Percentiles rank a stretch among this genome's conserved stretches.
These are phyloP conservation scores for Lepus americanus DNA, from an alignment of 2,113 vertebrate species.

Conservation along the genomic window DNA sequence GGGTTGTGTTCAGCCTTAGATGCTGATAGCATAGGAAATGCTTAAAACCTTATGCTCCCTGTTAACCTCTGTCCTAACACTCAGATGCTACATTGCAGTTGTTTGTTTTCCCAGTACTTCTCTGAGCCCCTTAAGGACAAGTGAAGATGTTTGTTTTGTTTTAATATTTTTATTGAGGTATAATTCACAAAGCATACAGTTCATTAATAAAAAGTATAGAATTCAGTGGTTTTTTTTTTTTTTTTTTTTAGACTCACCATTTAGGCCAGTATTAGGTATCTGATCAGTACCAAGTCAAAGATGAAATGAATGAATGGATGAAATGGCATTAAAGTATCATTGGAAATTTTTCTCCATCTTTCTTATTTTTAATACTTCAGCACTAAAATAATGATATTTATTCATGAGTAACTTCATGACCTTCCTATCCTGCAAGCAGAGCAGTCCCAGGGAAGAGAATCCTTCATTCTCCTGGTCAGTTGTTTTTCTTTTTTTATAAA, in stretches of 20 bases:
- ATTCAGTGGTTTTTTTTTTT: not conserved
- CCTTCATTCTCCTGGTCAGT: not conserved
- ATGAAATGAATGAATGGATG: not conserved
- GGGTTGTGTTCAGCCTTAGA: not conserved
- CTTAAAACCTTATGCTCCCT: not conserved
- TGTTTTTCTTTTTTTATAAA: not conserved
- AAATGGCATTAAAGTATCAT: not conserved
- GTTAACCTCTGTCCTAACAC: not conserved
- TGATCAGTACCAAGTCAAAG: not conserved
- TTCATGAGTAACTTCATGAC: not conserved
- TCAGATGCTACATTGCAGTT: not conserved
- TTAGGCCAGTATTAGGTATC: not conserved
- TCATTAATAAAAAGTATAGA: not conserved
- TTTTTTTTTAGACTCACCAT: slow-evolving; percentile 1
- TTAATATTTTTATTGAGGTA: not conserved
- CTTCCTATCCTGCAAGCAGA: not conserved
- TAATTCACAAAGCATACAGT: not conserved
- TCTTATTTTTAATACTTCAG: not conserved
- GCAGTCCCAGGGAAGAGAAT: not conserved
- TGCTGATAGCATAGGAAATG: not conserved
- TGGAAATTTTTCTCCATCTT: not conserved
- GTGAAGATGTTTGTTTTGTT: not conserved
- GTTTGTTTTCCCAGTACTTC: not conserved
- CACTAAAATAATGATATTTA: slow-evolving; percentile 1
- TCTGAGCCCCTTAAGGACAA: not conserved